Percentiles rank a stretch among this genome's conserved stretches.
Conservation (phyloP, 2,113 vertebrate genomes). For the Microcebus ravelobensis region DNA sequence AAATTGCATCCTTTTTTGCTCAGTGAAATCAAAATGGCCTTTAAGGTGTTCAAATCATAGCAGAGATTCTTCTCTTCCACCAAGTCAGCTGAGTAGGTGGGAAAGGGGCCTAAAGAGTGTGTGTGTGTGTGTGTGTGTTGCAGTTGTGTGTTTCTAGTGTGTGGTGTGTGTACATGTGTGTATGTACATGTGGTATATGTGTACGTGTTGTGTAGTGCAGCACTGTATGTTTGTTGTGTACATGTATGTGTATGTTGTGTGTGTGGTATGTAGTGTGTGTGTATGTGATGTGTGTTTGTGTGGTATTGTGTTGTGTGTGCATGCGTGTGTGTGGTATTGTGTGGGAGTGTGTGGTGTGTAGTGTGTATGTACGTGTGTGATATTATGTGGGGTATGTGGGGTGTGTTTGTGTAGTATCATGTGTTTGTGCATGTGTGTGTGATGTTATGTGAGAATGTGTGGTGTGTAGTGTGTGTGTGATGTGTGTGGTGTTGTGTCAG, state of each 20-base stretch:
- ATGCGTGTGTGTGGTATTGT: background rate
- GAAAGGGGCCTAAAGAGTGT: background rate
- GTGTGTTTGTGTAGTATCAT: no score
- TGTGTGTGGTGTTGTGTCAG: no score
- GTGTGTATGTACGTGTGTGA: background rate
- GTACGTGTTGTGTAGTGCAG: background rate
- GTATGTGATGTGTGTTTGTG: background rate
- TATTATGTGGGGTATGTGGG: no score
- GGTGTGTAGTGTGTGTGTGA: no score
- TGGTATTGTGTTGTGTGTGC: no score
- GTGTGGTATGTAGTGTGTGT: no score
- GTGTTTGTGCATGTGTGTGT: background rate
- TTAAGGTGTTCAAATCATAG: background rate
- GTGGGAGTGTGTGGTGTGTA: no score
- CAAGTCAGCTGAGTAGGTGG: background rate
- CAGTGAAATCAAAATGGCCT: conserved; percentile 25
- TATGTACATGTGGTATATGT: no score
- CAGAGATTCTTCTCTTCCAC: background rate
- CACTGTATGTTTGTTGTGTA: background rate
- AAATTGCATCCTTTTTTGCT: background rate
- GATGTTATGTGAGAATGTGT: no score
- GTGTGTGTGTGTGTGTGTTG: no score
- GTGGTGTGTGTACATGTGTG: background rate
- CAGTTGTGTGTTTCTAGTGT: background rate
- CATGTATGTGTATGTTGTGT: background rate